phyloP scores from a whole-genome alignment of 2,888 invertebrate species.

The Drosophila subquinaria region DNA sequence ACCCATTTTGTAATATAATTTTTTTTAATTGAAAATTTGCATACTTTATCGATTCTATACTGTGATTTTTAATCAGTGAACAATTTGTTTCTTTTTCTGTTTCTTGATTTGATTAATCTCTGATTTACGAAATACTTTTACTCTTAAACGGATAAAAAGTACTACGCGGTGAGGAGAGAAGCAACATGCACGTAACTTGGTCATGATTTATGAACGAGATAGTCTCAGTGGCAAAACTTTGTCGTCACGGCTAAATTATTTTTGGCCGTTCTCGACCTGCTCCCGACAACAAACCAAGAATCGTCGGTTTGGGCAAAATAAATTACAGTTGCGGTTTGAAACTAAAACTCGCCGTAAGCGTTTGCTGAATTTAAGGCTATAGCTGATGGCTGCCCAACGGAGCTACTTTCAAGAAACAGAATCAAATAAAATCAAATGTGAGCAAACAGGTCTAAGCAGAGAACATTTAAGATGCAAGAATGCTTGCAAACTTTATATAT shows the following conservation, averaged over 20 bases:
- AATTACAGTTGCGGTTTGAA: conserved; percentile 54
- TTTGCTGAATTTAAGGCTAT: conserved; percentile 15
- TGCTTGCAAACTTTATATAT: conserved; percentile 13
- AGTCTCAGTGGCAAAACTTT: conserved; percentile 67
- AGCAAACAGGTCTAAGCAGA: background rate
- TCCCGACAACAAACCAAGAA: background rate
- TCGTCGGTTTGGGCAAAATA: conserved; percentile 37
- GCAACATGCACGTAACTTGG: too few relatives aligned
- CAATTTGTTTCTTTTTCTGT: too few relatives aligned
- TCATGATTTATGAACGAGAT: conserved; percentile 63
- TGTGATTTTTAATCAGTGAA: too few relatives aligned
- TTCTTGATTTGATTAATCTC: too few relatives aligned
- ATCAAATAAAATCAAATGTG: background rate
- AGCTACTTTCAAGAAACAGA: background rate
- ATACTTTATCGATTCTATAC: too few relatives aligned
- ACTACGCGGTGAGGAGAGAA: too few relatives aligned
- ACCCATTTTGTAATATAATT: too few relatives aligned
- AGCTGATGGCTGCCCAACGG: background rate
- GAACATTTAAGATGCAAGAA: background rate
- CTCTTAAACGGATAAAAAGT: too few relatives aligned
- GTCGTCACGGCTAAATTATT: conserved; percentile 50
- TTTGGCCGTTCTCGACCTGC: conserved; percentile 30
- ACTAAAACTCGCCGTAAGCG: conserved; percentile 25
- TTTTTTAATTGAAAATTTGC: too few relatives aligned
- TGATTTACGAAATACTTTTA: too few relatives aligned